These are phyloP conservation scores for Dipus sagitta DNA, from an alignment of 2,797 vertebrate species.

Conservation along the genomic window DNA sequence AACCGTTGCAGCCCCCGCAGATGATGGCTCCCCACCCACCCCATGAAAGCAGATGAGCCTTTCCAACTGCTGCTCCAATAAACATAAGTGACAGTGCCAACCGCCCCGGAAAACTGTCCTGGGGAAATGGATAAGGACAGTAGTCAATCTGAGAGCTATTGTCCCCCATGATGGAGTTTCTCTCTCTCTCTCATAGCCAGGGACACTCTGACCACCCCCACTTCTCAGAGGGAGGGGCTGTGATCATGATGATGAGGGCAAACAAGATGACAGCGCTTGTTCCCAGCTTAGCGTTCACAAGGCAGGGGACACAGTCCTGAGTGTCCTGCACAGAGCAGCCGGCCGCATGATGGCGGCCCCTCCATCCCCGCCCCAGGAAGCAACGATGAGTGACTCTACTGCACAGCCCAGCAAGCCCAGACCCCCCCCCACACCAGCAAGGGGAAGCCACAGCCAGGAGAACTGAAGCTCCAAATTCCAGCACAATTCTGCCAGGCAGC, in stretches of 20 bases:
- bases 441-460: neutral
- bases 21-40: neutral
- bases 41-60: constrained; percentile 55
- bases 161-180: neutral
- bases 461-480: neutral
- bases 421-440: neutral
- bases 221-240: neutral
- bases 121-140: neutral
- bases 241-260: rapidly evolving
- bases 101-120: rapidly evolving
- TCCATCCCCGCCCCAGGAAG: neutral
- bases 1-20: constrained; percentile 15
- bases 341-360: neutral
- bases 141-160: neutral
- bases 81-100: neutral
- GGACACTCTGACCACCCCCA: neutral
- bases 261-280: neutral
- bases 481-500: neutral
- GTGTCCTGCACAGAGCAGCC: neutral
- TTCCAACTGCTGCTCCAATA: neutral
- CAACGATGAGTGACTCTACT: neutral
- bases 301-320: rapidly evolving
- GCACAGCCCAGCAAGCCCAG: neutral
- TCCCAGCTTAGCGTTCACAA: rapidly evolving
- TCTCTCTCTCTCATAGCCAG: neutral